Percentiles rank a stretch among this genome's conserved stretches.
These are phyloP conservation scores for Serilophus lunatus DNA, from an alignment of 2,113 vertebrate species.

Conservation along the genomic window DNA sequence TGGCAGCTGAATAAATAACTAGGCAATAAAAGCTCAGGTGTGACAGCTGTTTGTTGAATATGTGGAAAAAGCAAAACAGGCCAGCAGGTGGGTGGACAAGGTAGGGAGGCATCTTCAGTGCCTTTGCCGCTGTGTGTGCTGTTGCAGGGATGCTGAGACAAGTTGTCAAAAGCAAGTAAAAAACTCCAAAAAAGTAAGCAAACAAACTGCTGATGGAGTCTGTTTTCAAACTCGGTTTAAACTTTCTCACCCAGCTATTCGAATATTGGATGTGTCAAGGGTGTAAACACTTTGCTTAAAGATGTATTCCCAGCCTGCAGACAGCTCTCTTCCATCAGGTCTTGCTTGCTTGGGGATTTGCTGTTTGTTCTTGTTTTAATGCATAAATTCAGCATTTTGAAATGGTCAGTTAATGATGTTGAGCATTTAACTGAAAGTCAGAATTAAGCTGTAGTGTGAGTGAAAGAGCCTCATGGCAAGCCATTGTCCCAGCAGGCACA, in stretches of 20 bases:
- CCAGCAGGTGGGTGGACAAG: background rate
- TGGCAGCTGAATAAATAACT: constrained; percentile 54
- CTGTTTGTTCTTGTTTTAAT: background rate
- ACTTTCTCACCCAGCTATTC: constrained; percentile 23
- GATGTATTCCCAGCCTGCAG: background rate
- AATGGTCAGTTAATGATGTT: background rate
- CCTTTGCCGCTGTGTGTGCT: background rate
- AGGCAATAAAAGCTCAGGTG: constrained; percentile 33
- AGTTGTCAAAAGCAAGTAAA: background rate
- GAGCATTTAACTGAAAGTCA: background rate
- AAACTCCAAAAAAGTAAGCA: background rate
- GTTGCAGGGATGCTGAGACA: background rate
- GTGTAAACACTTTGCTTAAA: background rate
- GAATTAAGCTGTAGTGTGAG: background rate
- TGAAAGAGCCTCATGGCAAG: background rate
- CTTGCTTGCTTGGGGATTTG: background rate
- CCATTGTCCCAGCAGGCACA: background rate
- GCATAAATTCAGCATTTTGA: constrained; percentile 31
- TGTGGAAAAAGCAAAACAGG: background rate
- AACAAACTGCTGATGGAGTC: constrained; percentile 15
- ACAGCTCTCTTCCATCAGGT: background rate
- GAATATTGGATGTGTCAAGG: constrained; percentile 8
- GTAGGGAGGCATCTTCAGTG: background rate
- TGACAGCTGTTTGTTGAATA: constrained; percentile 45
- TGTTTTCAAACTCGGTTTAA: constrained; percentile 29